Conservation (phyloP, 2,797 vertebrate species). For the Mormyrus hasselquistii region DNA sequence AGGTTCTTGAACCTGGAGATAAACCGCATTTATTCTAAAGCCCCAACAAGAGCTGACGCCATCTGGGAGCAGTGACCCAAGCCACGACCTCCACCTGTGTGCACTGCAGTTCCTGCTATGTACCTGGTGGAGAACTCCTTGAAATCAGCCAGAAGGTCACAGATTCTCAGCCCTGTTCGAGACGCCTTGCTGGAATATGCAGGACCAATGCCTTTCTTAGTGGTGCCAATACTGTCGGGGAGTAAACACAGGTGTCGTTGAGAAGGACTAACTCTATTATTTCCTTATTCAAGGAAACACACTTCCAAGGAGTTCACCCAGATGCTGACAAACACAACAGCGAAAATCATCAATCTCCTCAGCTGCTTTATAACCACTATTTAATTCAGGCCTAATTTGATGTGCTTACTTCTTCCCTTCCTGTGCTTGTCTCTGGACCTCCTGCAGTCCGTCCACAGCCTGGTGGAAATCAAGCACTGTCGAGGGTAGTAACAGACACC, state of each 20-base stretch:
- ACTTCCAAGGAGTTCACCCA: neutral
- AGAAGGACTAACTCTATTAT: neutral
- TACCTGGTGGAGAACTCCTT: slow-evolving; percentile 89
- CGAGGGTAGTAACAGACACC: slow-evolving; percentile 28
- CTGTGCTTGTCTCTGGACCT: slow-evolving; percentile 87
- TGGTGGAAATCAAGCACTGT: slow-evolving; percentile 98
- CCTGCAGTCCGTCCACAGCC: slow-evolving; percentile 91
- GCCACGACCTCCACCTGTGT: neutral
- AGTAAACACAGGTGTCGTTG: neutral
- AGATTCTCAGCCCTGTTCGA: slow-evolving; percentile 87
- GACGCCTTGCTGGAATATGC: slow-evolving; percentile 95
- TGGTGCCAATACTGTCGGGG: slow-evolving; percentile 84
- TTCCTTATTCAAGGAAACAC: neutral
- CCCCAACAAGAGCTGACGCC: neutral
- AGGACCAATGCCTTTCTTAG: slow-evolving; percentile 96
- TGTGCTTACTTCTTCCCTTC: slow-evolving; percentile 88
- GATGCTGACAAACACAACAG: neutral
- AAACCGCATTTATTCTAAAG: neutral
- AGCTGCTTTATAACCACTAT: neutral
- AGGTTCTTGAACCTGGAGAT: slow-evolving; percentile 85
- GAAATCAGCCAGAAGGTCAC: slow-evolving; percentile 90
- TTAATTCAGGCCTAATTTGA: neutral
- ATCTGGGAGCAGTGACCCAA: neutral
- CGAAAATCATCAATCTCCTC: neutral
- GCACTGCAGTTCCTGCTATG: neutral